Evolutionary conservation across 2,888 invertebrate genomes (phyloP), one percentile per base, ranked within the genome.

Genomic region (Caenorhabditis panamensis): DNA sequence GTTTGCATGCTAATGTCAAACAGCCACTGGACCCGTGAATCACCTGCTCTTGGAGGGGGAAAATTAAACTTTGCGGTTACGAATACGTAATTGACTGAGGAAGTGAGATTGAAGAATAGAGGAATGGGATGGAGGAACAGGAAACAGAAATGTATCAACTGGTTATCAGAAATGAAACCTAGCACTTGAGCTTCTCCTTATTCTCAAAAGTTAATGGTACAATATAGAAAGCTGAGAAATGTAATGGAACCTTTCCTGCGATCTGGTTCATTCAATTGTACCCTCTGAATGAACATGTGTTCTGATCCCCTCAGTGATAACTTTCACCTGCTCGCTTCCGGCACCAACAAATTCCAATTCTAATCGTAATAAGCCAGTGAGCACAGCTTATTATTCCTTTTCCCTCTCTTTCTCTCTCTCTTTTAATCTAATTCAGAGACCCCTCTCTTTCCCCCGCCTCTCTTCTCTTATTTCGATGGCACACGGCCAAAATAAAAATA

Each of bases 161-260:
- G 86, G 85, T 84, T 86, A 86, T 86, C 86, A 85, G 86, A 86
- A n/a, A n/a, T n/a, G n/a, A n/a, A n/a, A n/a, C n/a, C n/a, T n/a
- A n/a, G n/a, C n/a, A n/a, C n/a, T n/a, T n/a, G n/a, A n/a, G n/a
- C n/a, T n/a, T n/a, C n/a, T n/a, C n/a, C n/a, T n/a, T n/a, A n/a
- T n/a, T n/a, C n/a, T n/a, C n/a, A n/a, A n/a, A n/a, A n/a, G n/a
- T n/a, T n/a, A n/a, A n/a, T n/a, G n/a, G n/a, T n/a, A n/a, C n/a
- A n/a, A n/a, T n/a, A n/a, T n/a, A n/a, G n/a, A n/a, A n/a, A n/a
- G n/a, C n/a, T n/a, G n/a, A n/a, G n/a, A n/a, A n/a, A n/a, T n/a
- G n/a, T n/a, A n/a, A n/a, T n/a, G n/a, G n/a, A n/a, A n/a, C n/a
- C n/a, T n/a, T n/a, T n/a, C n/a, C n/a, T n/a, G n/a, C n/a, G n/a